Conservation (phyloP, 2,797 vertebrate genomes). For the Platyrinchus mystaceus region DNA sequence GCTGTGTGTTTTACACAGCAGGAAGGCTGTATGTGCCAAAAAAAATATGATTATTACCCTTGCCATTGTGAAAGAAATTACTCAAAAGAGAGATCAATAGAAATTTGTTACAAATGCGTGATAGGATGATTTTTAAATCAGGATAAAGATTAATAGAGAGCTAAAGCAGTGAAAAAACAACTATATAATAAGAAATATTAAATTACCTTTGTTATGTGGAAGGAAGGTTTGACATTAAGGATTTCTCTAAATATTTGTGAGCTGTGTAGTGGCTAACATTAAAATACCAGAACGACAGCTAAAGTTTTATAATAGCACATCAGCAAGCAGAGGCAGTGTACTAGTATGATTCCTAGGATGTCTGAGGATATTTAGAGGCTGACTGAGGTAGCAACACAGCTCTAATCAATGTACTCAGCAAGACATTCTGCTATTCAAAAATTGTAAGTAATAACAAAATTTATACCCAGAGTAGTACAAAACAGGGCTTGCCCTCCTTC, state of each 20-base stretch:
- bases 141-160: slow-evolving; percentile 27
- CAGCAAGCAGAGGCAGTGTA: not conserved
- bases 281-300: slow-evolving; percentile 48
- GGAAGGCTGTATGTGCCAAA: not conserved
- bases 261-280: slow-evolving; percentile 31
- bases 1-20: slow-evolving; percentile 16
- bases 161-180: slow-evolving; percentile 39
- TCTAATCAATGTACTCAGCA: not conserved
- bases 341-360: not conserved
- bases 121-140: slow-evolving; percentile 40
- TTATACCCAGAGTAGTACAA: not conserved
- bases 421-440: not conserved
- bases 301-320: slow-evolving; percentile 24
- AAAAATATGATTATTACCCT: slow-evolving; percentile 17
- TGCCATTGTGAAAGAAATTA: slow-evolving; percentile 22
- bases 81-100: slow-evolving; percentile 37
- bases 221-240: slow-evolving; percentile 42
- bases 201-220: slow-evolving; percentile 20
- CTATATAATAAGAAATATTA: slow-evolving; percentile 32
- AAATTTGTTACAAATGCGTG: slow-evolving; percentile 34
- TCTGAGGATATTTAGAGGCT: not conserved
- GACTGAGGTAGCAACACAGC: not conserved
- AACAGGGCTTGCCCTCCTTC: not conserved
- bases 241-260: slow-evolving; percentile 64
- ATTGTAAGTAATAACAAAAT: not conserved